A percentile compares a stretch with the other conserved stretches of the same genome.
These are phyloP conservation scores for Drosophila conformis DNA, from an alignment of 2,888 invertebrate genomes.

Conservation along the genomic window DNA sequence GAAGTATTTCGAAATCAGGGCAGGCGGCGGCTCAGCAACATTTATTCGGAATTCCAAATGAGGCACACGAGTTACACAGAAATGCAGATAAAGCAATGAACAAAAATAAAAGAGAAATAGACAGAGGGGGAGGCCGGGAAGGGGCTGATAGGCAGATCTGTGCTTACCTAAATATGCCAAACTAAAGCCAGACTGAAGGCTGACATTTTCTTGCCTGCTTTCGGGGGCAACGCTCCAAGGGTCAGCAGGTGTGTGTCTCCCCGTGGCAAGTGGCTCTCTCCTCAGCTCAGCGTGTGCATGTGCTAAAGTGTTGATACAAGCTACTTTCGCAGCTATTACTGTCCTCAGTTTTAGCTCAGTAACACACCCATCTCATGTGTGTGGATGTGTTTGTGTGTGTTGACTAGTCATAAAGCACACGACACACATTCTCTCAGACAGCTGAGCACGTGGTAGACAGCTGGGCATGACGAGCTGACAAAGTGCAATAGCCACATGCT, in stretches of 20 bases:
- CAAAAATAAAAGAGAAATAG: not conserved
- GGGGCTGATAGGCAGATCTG: conserved; percentile 9
- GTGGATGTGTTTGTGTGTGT: conserved; percentile 6
- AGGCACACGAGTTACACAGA: conserved; percentile 14
- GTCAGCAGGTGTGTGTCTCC: conserved; percentile 60
- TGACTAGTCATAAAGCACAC: conserved; percentile 51
- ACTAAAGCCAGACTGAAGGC: conserved; percentile 37
- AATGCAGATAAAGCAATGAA: conserved; percentile 9
- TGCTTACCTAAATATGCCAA: conserved; percentile 75
- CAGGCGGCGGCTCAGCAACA: conserved; percentile 37
- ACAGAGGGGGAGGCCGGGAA: not conserved
- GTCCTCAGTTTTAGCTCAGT: conserved; percentile 61
- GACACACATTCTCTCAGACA: conserved; percentile 44
- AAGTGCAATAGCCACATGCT: conserved; percentile 61
- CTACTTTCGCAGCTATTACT: conserved; percentile 66
- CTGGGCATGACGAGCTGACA: conserved; percentile 76
- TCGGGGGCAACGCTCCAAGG: conserved; percentile 69
- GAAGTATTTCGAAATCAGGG: conserved; percentile 64
- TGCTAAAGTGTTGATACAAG: conserved; percentile 78
- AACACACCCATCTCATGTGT: conserved; percentile 48
- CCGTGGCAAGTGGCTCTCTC: conserved; percentile 59
- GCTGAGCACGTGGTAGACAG: conserved; percentile 70
- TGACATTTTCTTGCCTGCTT: conserved; percentile 57
- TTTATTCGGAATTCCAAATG: conserved; percentile 62
- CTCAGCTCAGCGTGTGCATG: conserved; percentile 68